Base-by-base conservation (phyloP, 2,888 invertebrate genomes). In the Caenorhabditis imperialis region DNA sequence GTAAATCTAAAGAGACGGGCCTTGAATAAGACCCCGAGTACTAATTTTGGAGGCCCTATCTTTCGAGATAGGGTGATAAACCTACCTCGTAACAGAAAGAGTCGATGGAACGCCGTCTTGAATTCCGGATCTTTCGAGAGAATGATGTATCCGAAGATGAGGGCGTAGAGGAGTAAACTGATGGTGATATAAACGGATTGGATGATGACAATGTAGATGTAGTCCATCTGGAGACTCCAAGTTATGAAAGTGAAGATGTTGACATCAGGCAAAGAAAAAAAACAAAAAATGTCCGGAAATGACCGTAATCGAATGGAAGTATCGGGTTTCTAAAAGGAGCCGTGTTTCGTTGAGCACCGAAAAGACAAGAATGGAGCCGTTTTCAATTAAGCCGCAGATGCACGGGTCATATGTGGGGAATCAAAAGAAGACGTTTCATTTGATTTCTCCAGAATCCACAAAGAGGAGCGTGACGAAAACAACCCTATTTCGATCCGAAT, bases 51-150 rank as follows among this genome's bases (percentile, higher is more conserved):
- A n/a, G n/a, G n/a, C n/a, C n/a, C n/a, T n/a, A n/a, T n/a, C n/a
- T n/a, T n/a, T n/a, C n/a, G n/a, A n/a, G n/a, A n/a, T n/a, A n/a
- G n/a, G n/a, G n/a, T n/a, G n/a, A n/a, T n/a, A n/a, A n/a, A n/a
- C n/a, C n/a, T 38, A 75, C 78, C 78, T 73, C 78, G 23, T 12
- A 67, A 22, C 16, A 78, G 57, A 44, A 78, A 78, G 2, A 78
- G 61, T 54, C 75, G 48, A 48, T 78, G 78, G 44, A 78, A 78
- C 1, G 78, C 78, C 14, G 78, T 63, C 18, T 55, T 60, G 45
- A 74, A 78, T 50, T 78, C 73, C 4, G 70, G 67, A 54, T 78
- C 78, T 25, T 47, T 54, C 7, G 48, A 55, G 53, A 53, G 60
- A 42, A 62, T 47, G 12, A 78, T 60, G 45, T 75, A 78, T n/a